These are phyloP conservation scores for Eristalis intricaria DNA, from an alignment of 2,888 invertebrate genomes.

Conservation along the genomic window DNA sequence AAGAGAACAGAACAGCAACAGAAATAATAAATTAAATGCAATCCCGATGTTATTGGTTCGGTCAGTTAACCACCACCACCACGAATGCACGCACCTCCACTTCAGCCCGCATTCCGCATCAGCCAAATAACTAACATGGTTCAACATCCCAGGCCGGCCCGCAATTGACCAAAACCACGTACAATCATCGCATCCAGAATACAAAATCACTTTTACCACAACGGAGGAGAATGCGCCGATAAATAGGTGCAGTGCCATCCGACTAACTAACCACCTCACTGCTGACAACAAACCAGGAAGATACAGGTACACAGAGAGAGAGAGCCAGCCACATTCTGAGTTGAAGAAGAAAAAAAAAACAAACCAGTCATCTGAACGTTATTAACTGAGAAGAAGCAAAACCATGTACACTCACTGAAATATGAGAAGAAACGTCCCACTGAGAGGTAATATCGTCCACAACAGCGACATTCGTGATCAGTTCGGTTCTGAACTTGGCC, in stretches of 20 bases:
- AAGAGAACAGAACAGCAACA: background rate
- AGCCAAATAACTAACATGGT: background rate
- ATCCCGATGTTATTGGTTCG: background rate
- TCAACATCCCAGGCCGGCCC: constrained; percentile 34
- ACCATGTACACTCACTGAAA: constrained; percentile 28
- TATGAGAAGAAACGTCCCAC: constrained; percentile 20
- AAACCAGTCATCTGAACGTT: constrained; percentile 35
- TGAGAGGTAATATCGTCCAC: constrained; percentile 62
- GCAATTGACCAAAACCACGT: constrained; percentile 45
- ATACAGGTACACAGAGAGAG: constrained; percentile 25
- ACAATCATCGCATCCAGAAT: constrained; percentile 49
- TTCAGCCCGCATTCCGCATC: constrained; percentile 32
- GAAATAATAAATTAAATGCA: background rate
- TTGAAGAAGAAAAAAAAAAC: background rate
- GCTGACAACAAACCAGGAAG: constrained; percentile 56
- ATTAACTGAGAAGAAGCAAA: constrained; percentile 36
- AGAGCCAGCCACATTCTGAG: constrained; percentile 53
- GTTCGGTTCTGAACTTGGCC: constrained; percentile 71
- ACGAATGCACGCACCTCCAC: constrained; percentile 11
- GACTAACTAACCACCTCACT: constrained; percentile 31
- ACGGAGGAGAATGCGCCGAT: constrained; percentile 12
- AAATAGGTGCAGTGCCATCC: constrained; percentile 58
- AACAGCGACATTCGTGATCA: constrained; percentile 60
- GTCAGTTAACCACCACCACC: constrained; percentile 23
- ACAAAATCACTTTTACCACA: constrained; percentile 66